These are phyloP conservation scores for Muntiacus reevesi DNA, from an alignment of 2,113 vertebrate genomes.

Conservation along the genomic window DNA sequence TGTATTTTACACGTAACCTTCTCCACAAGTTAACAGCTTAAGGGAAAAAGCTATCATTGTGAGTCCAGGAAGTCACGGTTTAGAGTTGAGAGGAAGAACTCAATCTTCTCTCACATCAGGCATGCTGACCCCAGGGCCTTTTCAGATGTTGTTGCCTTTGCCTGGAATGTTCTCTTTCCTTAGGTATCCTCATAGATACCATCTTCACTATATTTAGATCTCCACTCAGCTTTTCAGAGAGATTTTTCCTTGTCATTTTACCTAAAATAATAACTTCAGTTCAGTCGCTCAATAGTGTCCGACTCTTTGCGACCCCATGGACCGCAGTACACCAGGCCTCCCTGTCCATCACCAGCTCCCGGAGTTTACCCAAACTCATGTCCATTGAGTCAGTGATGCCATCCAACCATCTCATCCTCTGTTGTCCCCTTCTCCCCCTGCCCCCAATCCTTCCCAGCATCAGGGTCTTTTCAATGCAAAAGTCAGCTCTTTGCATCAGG, in stretches of 20 bases:
- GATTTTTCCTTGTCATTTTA: neutral
- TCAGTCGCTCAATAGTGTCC: neutral
- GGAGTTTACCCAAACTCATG: neutral
- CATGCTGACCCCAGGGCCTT: neutral
- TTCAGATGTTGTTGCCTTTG: neutral
- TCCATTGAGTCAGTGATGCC: neutral
- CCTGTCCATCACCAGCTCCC: neutral
- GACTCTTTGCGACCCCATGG: neutral
- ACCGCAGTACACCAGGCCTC: neutral
- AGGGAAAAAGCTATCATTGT: neutral
- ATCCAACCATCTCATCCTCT: neutral
- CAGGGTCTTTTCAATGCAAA: neutral
- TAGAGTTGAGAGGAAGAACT: neutral
- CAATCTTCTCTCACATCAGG: neutral
- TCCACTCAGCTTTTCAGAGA: neutral
- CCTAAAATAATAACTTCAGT: neutral
- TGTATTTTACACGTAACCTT: neutral
- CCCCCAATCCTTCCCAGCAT: neutral
- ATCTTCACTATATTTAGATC: neutral
- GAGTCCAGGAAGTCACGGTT: neutral
- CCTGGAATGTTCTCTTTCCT: neutral
- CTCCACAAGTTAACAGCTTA: neutral
- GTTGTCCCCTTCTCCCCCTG: neutral
- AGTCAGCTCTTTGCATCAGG: neutral
- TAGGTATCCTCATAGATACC: neutral